Percentiles rank a stretch among this genome's conserved stretches.
phyloP scores from a whole-genome alignment of 1,140 invertebrate species.

The Aphelenchoides besseyi region DNA sequence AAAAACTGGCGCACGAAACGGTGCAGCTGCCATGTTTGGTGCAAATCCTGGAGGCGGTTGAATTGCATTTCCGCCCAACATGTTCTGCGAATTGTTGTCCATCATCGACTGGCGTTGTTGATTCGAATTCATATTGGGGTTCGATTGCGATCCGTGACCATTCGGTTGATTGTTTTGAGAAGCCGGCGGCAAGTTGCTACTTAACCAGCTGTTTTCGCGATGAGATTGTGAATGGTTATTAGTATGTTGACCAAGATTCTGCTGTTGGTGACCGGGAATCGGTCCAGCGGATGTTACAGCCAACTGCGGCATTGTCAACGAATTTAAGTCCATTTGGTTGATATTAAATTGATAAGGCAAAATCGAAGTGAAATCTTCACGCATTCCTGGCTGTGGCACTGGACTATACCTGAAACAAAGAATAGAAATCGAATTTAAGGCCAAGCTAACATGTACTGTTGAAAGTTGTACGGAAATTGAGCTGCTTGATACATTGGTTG shows the following conservation, averaged over 20 bases:
- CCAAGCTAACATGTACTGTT: neutral
- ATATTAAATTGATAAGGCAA: conserved; percentile 1
- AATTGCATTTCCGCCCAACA: neutral
- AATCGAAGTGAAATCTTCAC: conserved; percentile 2
- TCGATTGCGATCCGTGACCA: conserved; percentile 5
- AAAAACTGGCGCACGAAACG: neutral
- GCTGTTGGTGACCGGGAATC: conserved; percentile 3
- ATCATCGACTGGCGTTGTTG: conserved; percentile 23
- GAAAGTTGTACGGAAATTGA: neutral
- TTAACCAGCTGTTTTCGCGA: neutral
- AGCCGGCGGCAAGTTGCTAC: neutral
- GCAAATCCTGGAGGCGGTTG: conserved; percentile 14
- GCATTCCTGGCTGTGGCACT: neutral
- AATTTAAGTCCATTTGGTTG: conserved; percentile 12
- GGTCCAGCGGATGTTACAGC: conserved; percentile 18
- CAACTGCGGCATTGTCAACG: neutral
- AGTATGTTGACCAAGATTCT: conserved; percentile 26
- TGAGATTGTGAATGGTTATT: conserved; percentile 22
- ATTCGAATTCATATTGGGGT: conserved; percentile 25
- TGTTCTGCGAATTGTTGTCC: conserved; percentile 18
- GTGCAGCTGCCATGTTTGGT: neutral
- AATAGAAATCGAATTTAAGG: no score
- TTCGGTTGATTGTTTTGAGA: neutral
- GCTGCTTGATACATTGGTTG: neutral
- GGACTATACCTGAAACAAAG: neutral